Evolutionary conservation across 2,797 vertebrate genomes (phyloP), one percentile per base, ranked within the genome.

Genomic region (Sebastes cheni): DNA sequence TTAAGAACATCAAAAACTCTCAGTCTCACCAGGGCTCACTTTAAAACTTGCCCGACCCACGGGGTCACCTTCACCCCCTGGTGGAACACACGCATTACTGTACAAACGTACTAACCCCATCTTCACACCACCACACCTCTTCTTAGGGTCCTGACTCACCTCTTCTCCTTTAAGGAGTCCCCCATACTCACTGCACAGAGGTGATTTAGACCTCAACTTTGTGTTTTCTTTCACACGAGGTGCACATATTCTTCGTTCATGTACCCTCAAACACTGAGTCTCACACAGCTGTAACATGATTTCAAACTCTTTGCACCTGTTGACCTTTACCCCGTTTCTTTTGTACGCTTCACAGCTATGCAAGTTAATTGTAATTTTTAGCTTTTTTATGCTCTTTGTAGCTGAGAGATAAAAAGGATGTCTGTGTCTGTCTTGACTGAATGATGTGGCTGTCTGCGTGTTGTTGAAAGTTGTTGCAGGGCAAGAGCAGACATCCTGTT

Each of bases 1-100:
- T 99, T 68, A 97, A 95, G 92, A 99, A 99, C 83, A 30, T 96
- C 65, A 92, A 80, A 77, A 94, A 62, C 87, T 78, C 82, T 25
- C 87, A 92, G 73, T 18, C 89, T 58, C 83, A 61, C 70, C 69
- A 91, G 70, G 76, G 68, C 58, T 82, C 87, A 29, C 86, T 91
- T 79, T 97, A 93, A 97, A 79, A 62, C 82, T 65, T 29, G 20
- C 60, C 76, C 20, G 3, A 13, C 50, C 55, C 42, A 18, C 67
- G 4, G 81, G 75, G 69, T 82, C 78, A 20, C 62, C 62, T 20
- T 46, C 86, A 65, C 36, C 54, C 70, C 58, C 70, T 76, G 42
- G 9, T 20, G 2, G 82, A 60, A 82, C 74, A 88, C 75, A 25
- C 10, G 22, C 84, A 80, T 83, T 52, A 61, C 80, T 82, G 82